Evolutionary conservation across 2,113 vertebrate genomes (phyloP).

Genomic region (Silurus asotus): DNA sequence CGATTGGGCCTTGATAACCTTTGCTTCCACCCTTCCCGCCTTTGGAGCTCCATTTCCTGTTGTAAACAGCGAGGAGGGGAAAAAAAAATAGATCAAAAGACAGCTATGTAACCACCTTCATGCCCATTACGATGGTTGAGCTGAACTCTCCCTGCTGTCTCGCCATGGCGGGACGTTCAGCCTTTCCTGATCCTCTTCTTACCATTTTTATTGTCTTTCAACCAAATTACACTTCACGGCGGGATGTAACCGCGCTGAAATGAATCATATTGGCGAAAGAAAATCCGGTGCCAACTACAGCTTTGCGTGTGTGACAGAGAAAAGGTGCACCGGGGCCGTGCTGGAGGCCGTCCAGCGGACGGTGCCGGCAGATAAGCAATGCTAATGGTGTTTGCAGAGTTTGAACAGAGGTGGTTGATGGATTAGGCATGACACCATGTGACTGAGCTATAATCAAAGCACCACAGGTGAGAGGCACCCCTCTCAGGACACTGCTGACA

Average conservation of each 20-base stretch:
- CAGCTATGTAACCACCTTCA: slow-evolving; percentile 31
- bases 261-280: slow-evolving; percentile 23
- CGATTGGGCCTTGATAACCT: slow-evolving; percentile 75
- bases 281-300: slow-evolving; percentile 29
- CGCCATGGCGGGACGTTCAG: slow-evolving; percentile 34
- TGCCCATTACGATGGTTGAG: slow-evolving; percentile 23
- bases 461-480: slow-evolving; percentile 36
- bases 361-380: slow-evolving; percentile 52
- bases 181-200: slow-evolving; percentile 50
- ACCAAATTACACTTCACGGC: slow-evolving; percentile 53
- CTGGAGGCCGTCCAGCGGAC: slow-evolving; percentile 24
- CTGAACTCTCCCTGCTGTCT: slow-evolving; percentile 40
- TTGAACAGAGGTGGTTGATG: slow-evolving; percentile 47
- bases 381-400: slow-evolving; percentile 58
- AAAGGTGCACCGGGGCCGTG: not conserved
- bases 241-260: slow-evolving; percentile 21
- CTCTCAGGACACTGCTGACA: slow-evolving; percentile 18
- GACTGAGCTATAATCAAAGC: slow-evolving; percentile 35
- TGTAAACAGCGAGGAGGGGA: slow-evolving; percentile 39
- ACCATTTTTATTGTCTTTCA: slow-evolving; percentile 60
- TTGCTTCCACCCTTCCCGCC: slow-evolving; percentile 59
- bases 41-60: slow-evolving; percentile 80
- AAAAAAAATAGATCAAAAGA: not conserved
- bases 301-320: slow-evolving; percentile 30
- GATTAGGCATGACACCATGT: slow-evolving; percentile 39